Evolutionary conservation across 2,113 vertebrate genomes (phyloP).

Genomic region (Pseudolaguvia tuberculata): DNA sequence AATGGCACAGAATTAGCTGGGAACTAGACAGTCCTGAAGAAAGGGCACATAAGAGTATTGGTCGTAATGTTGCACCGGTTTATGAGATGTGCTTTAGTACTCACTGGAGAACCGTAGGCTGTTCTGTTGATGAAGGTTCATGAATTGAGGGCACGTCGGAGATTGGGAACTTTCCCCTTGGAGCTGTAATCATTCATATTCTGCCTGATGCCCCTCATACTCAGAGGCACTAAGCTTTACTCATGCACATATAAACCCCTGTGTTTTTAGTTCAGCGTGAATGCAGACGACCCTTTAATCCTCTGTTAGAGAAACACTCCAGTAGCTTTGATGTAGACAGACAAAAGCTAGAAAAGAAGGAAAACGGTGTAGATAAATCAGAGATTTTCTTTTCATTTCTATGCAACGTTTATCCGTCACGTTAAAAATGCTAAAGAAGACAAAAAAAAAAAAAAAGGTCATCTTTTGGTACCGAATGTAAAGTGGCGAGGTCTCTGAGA

Average conservation of each 20-base stretch:
- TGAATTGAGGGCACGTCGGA: slow-evolving; percentile 45
- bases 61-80: slow-evolving; percentile 21
- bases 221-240: slow-evolving; percentile 11
- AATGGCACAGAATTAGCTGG: slow-evolving; percentile 25
- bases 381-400: slow-evolving; percentile 18
- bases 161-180: slow-evolving; percentile 40
- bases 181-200: slow-evolving; percentile 38
- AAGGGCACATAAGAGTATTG: slow-evolving; percentile 18
- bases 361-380: slow-evolving; percentile 10
- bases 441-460: not conserved
- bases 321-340: slow-evolving; percentile 14
- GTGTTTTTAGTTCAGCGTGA: slow-evolving; percentile 18
- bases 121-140: slow-evolving; percentile 38
- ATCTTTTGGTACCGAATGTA: not conserved
- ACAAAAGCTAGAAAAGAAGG: not conserved
- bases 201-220: slow-evolving; percentile 26
- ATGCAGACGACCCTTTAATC: slow-evolving; percentile 31
- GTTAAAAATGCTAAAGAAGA: not conserved
- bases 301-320: slow-evolving; percentile 13
- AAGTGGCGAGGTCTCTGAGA: not conserved
- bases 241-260: slow-evolving; percentile 22
- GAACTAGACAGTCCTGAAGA: slow-evolving; percentile 27
- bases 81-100: slow-evolving; percentile 32
- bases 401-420: slow-evolving; percentile 17
- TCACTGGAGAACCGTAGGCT: slow-evolving; percentile 33